Evolutionary conservation across 2,888 invertebrate species (phyloP).

Genomic region (Pyrrhia umbra): DNA sequence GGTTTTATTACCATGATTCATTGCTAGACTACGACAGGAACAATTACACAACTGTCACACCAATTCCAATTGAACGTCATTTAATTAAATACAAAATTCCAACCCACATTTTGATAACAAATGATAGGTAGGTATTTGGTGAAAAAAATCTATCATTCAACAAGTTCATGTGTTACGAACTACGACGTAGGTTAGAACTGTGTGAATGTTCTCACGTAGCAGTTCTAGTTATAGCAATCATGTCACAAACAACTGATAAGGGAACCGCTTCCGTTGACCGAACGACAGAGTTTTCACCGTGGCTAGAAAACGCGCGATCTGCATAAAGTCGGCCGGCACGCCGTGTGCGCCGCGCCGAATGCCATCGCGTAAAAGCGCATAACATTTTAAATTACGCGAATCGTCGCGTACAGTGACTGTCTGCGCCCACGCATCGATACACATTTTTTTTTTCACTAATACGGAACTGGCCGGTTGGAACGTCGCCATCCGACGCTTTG

Average conservation of each 20-base stretch:
- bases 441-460: conserved; percentile 72
- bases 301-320: conserved; percentile 64
- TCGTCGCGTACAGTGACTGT: conserved; percentile 61
- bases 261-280: conserved; percentile 81
- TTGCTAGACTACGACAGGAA: conserved; percentile 6
- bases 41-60: conserved; percentile 4
- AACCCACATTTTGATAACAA: background rate
- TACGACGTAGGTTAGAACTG: conserved; percentile 53
- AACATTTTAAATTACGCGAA: conserved; percentile 69
- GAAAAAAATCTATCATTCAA: background rate
- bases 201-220: conserved; percentile 79
- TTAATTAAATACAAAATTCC: conserved; percentile 3
- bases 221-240: conserved; percentile 70
- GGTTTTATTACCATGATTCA: conserved; percentile 53
- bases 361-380: conserved; percentile 75
- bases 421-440: conserved; percentile 75
- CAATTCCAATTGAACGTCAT: background rate
- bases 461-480: conserved; percentile 73
- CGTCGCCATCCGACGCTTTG: conserved; percentile 66
- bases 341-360: conserved; percentile 61
- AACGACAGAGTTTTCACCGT: conserved; percentile 75
- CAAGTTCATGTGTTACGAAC: conserved; percentile 15
- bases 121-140: background rate
- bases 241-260: conserved; percentile 85
- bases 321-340: conserved; percentile 59